Percentiles rank a stretch among this genome's conserved stretches.
phyloP scores from a whole-genome alignment of 2,113 vertebrate genomes.

The Hypomesus transpacificus region DNA sequence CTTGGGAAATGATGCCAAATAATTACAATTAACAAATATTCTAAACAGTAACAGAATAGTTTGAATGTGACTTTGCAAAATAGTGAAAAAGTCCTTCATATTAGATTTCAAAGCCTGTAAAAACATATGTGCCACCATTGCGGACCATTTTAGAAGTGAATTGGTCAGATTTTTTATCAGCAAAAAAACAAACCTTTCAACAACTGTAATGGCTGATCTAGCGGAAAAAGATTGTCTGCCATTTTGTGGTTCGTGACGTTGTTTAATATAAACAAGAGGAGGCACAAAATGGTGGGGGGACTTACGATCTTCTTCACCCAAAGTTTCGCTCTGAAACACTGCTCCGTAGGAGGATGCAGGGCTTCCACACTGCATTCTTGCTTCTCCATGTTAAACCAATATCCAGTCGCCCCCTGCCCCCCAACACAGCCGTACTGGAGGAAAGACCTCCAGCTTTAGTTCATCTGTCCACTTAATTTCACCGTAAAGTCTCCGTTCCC shows the following conservation, averaged over 20 bases:
- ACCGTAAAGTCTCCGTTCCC: conserved; percentile 17
- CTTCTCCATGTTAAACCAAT: conserved; percentile 19
- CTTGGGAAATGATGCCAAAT: no score
- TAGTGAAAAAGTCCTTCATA: neutral
- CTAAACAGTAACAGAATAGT: no score
- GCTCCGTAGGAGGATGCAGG: conserved; percentile 34
- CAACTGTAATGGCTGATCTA: neutral
- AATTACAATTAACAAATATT: no score
- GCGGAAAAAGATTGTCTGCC: conserved; percentile 23
- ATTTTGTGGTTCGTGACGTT: conserved; percentile 41
- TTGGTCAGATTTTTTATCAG: neutral
- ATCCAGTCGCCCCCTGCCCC: conserved; percentile 2
- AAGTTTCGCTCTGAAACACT: conserved; percentile 14
- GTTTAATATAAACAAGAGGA: conserved; percentile 25
- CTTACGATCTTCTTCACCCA: conserved; percentile 35
- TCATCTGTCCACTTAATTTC: conserved; percentile 37
- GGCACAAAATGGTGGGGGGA: conserved; percentile 54
- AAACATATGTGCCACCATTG: neutral
- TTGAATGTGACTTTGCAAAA: neutral
- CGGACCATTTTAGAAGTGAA: neutral
- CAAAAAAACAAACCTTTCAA: neutral
- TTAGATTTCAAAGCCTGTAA: neutral
- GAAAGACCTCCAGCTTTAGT: conserved; percentile 30
- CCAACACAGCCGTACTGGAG: conserved; percentile 20
- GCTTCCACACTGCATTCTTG: conserved; percentile 23